Conservation (phyloP, 2,797 vertebrate species). For the Xyrichtys novacula region DNA sequence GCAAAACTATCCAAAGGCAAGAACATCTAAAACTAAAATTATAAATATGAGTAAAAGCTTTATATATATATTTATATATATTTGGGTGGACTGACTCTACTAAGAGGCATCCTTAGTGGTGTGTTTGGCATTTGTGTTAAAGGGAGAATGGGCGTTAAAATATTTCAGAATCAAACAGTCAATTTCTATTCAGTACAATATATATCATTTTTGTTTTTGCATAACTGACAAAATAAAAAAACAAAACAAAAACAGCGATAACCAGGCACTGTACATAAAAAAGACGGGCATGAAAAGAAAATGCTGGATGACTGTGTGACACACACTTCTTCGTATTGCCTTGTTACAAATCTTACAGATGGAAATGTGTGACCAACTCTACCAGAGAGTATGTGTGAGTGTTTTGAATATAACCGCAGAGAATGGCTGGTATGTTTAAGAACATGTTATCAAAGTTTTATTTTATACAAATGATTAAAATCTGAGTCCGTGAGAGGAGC, state of each 20-base stretch:
- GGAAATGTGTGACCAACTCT: slow-evolving; percentile 74
- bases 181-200: slow-evolving; percentile 13
- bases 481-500: slow-evolving; percentile 44
- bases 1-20: neutral
- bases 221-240: slow-evolving; percentile 28
- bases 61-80: no score
- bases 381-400: slow-evolving; percentile 73
- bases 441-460: slow-evolving; percentile 11
- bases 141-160: slow-evolving; percentile 18
- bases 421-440: slow-evolving; percentile 21
- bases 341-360: slow-evolving; percentile 41
- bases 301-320: slow-evolving; percentile 12
- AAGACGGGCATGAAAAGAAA: slow-evolving; percentile 5
- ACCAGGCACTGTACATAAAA: slow-evolving; percentile 42
- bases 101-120: slow-evolving; percentile 22
- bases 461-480: slow-evolving; percentile 30
- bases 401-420: slow-evolving; percentile 8
- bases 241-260: slow-evolving; percentile 25
- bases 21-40: no score
- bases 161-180: slow-evolving; percentile 28
- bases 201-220: slow-evolving; percentile 20
- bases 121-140: slow-evolving; percentile 23
- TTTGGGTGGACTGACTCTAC: slow-evolving; percentile 26
- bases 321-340: slow-evolving; percentile 29
- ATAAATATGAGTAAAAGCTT: neutral